phyloP scores from a whole-genome alignment of 2,113 vertebrate genomes.

The Lophochroa leadbeateri region DNA sequence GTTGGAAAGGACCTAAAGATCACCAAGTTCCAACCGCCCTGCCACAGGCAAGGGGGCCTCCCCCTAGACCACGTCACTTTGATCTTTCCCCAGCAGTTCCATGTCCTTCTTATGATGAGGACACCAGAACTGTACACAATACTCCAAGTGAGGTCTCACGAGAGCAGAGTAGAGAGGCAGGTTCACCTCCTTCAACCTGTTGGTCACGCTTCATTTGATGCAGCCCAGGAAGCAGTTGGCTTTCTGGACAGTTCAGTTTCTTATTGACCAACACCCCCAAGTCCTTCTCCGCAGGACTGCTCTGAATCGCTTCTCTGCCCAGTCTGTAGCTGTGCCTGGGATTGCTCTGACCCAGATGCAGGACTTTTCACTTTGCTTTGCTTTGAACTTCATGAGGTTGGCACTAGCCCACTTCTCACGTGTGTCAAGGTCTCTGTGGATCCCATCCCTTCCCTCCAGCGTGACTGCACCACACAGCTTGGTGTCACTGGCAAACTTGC shows the following conservation, averaged over 20 bases:
- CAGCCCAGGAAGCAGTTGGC: background rate
- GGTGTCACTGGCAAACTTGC: background rate
- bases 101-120: background rate
- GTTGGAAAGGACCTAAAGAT: background rate
- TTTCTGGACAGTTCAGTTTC: background rate
- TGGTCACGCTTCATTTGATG: background rate
- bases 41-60: background rate
- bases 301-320: background rate
- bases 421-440: background rate
- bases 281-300: background rate
- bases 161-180: background rate
- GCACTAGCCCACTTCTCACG: background rate
- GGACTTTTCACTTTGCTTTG: background rate
- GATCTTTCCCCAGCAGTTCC: background rate
- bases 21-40: background rate
- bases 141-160: background rate
- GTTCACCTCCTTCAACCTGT: background rate
- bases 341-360: background rate
- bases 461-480: background rate
- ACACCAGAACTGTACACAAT: background rate
- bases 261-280: background rate
- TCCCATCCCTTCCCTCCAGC: background rate
- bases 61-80: background rate
- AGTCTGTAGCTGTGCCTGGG: background rate
- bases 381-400: background rate